Evolutionary conservation across 2,888 invertebrate species (phyloP), one percentile per base, ranked within the genome.

Genomic region (Drosophila emarginata): DNA sequence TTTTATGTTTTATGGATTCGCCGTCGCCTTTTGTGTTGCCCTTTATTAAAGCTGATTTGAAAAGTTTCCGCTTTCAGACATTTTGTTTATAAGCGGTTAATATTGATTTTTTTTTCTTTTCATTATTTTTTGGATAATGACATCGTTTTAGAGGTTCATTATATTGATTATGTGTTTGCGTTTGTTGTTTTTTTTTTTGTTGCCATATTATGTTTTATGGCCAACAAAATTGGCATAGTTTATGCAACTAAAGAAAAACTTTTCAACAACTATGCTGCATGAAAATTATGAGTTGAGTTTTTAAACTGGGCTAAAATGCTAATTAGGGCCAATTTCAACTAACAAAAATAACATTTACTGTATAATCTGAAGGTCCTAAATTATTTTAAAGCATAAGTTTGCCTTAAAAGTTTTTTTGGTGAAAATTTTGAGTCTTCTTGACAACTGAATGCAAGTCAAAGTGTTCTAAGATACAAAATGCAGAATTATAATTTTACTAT

Each of bases 11-110:
- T 45, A 45, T 45, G 45, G 45, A 45, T 45, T 45, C 45, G 9
- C 45, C 45, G 45, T 37, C n/a, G 53, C 61, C 56, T 53, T 59
- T 72, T 70, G 64, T 74, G 11, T 67, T 67, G 58, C 65, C 62
- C 66, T 67, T 77, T 77, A 66, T 72, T 68, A 80, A 80, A 77
- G 72, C 74, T 73, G 79, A 85, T 83, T 78, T 64, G 78, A 80
- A 85, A 87, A 81, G 77, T 79, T 78, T 69, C 53, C 62, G 21
- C 15, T 14, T 57, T 40, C 39, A 36, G 12, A 32, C 53, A 66
- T 60, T 67, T 76, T 63, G 21, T 71, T 67, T 63, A 77, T 78
- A 73, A 65, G 61, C 64, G 45, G 45, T 45, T 45, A 45, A 45
- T 64, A 61, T 72, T 65, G 11, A 53, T 36, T 60, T 61, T 32